Conservation (phyloP, 2,797 vertebrate species). For the Paguma larvata region DNA sequence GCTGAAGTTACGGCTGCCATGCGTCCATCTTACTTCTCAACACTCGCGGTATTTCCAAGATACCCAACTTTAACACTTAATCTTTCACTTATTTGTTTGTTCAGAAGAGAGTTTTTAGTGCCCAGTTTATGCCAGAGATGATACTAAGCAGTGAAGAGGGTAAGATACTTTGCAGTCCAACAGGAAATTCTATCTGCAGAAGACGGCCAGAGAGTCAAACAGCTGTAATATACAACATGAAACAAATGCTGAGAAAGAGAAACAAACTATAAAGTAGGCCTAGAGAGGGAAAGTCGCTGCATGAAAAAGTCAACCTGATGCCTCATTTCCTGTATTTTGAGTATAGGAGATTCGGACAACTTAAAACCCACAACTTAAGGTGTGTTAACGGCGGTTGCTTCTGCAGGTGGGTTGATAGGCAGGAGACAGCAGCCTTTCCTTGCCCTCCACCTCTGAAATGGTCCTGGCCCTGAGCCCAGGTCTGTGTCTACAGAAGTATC, state of each 20-base stretch:
- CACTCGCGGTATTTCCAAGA: conserved; percentile 4
- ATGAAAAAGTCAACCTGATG: neutral
- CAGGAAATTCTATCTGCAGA: conserved; percentile 44
- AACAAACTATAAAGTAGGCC: neutral
- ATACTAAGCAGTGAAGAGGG: neutral
- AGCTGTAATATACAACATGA: neutral
- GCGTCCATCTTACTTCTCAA: neutral
- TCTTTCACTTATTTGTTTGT: neutral
- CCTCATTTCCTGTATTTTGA: neutral
- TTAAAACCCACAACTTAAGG: neutral
- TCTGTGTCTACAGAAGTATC: neutral
- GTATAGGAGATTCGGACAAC: neutral
- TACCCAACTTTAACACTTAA: neutral
- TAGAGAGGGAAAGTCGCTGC: neutral
- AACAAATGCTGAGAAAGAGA: neutral
- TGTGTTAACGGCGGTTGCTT: neutral
- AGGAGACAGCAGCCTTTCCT: neutral
- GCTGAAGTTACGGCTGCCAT: neutral
- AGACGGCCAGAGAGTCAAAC: neutral
- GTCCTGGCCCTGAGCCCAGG: neutral
- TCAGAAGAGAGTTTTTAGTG: neutral
- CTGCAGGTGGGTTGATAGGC: neutral
- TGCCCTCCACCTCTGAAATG: neutral
- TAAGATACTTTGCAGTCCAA: neutral
- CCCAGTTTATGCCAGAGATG: neutral